phyloP scores from a whole-genome alignment of 2,888 invertebrate species.

The Coleophora flavipennella region DNA sequence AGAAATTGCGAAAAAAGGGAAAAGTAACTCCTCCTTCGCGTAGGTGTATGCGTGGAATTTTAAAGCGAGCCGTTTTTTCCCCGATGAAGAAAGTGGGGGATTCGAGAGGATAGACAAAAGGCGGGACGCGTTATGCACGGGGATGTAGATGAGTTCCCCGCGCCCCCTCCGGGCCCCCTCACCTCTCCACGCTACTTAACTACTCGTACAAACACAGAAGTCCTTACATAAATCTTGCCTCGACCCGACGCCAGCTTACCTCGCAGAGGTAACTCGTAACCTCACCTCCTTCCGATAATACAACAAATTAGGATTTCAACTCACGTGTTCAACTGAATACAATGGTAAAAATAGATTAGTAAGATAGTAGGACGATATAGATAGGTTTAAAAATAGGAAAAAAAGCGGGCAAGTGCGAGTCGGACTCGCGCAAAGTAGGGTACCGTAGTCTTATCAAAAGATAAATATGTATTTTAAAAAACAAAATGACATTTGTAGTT shows the following conservation, averaged over 20 bases:
- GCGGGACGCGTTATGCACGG: constrained; percentile 19
- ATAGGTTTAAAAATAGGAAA: too few relatives aligned
- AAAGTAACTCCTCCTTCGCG: constrained; percentile 36
- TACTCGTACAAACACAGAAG: constrained; percentile 69
- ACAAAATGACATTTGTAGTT: too few relatives aligned
- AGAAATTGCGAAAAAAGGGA: constrained; percentile 62
- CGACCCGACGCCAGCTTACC: constrained; percentile 51
- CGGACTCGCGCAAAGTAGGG: too few relatives aligned
- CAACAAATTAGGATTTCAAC: constrained; percentile 51
- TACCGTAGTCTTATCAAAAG: too few relatives aligned
- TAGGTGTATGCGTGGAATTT: constrained; percentile 50
- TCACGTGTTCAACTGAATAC: constrained; percentile 21
- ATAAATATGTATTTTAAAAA: too few relatives aligned
- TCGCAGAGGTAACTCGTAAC: constrained; percentile 34
- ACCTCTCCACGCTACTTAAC: constrained; percentile 48
- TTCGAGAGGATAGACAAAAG: constrained; percentile 63
- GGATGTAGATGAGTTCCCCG: constrained; percentile 61
- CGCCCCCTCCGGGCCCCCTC: constrained; percentile 29
- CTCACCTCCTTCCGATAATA: constrained; percentile 50
- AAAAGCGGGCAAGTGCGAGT: too few relatives aligned
- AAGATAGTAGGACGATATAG: too few relatives aligned
- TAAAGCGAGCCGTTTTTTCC: constrained; percentile 58
- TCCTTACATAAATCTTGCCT: constrained; percentile 71
- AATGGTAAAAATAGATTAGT: constrained; percentile 43
- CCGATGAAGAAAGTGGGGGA: constrained; percentile 58